phyloP scores from a whole-genome alignment of 2,113 vertebrate genomes.

The Stigmatopora nigra region DNA sequence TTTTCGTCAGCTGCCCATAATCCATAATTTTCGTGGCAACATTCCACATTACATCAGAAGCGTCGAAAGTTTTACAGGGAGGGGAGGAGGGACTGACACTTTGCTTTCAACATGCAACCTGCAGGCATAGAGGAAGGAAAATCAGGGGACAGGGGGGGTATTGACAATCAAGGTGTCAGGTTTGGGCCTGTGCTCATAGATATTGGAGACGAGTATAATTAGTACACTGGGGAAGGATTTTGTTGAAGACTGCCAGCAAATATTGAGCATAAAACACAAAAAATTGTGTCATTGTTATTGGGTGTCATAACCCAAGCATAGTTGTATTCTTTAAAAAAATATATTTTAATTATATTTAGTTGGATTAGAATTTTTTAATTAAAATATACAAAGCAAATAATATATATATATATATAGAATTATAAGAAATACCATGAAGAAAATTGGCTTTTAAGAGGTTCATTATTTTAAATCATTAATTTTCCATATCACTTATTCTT shows the following conservation, averaged over 20 bases:
- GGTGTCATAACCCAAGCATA: background rate
- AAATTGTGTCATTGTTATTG: background rate
- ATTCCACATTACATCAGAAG: background rate
- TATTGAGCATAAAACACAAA: background rate
- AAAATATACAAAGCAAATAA: too few species aligned
- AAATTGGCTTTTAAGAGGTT: too few species aligned
- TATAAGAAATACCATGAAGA: too few species aligned
- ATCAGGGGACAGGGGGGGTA: background rate
- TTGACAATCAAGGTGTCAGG: conserved; percentile 10
- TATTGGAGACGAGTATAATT: conserved; percentile 9
- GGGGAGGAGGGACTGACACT: conserved; percentile 23
- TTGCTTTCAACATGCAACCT: conserved; percentile 33
- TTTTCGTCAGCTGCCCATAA: conserved; percentile 1
- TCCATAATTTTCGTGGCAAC: background rate
- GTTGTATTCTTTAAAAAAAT: too few species aligned
- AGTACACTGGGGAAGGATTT: background rate
- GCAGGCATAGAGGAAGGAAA: conserved; percentile 1
- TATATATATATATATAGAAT: too few species aligned
- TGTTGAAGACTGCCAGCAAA: background rate
- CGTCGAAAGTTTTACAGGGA: conserved; percentile 9
- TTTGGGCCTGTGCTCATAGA: background rate
- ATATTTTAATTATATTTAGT: too few species aligned
- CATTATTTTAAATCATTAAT: too few species aligned
- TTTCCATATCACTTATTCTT: too few species aligned
- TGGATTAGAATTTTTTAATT: too few species aligned